Evolutionary conservation across 2,888 invertebrate genomes (phyloP).

Genomic region (Coleophora flavipennella): DNA sequence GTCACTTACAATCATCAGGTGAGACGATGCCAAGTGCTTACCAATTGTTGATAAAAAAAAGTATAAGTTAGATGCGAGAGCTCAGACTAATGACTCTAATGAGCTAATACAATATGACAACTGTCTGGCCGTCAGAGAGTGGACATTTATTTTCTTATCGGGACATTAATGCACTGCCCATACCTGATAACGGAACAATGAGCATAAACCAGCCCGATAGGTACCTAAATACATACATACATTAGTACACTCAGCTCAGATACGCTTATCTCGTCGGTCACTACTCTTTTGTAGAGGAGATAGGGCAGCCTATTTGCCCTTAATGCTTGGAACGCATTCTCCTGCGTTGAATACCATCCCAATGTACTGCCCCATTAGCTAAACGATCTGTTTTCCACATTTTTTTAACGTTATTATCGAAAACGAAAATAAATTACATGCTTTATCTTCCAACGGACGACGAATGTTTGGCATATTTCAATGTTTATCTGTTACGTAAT

Average conservation of each 20-base stretch:
- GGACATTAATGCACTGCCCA: constrained; percentile 58
- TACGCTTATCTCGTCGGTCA: constrained; percentile 65
- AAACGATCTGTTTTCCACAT: constrained; percentile 27
- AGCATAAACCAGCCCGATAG: constrained; percentile 43
- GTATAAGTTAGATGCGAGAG: too few relatives aligned
- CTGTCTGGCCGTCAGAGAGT: constrained; percentile 29
- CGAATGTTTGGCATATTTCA: constrained; percentile 22
- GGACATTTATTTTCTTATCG: constrained; percentile 63
- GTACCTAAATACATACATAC: constrained; percentile 42
- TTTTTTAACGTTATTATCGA: constrained; percentile 34
- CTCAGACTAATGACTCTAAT: too few relatives aligned
- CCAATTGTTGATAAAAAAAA: too few relatives aligned
- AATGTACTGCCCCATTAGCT: constrained; percentile 55
- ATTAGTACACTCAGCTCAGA: constrained; percentile 57
- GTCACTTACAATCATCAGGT: too few relatives aligned
- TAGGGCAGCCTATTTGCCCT: constrained; percentile 64
- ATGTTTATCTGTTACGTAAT: constrained; percentile 10
- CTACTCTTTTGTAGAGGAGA: constrained; percentile 69
- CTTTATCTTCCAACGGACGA: constrained; percentile 19
- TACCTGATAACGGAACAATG: constrained; percentile 66
- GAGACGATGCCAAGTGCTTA: too few relatives aligned
- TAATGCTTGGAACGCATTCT: constrained; percentile 62
- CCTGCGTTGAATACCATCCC: constrained; percentile 51
- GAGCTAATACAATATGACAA: too few relatives aligned
- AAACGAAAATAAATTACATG: constrained; percentile 23